Conservation (phyloP, 1,140 invertebrate genomes). For the Drosophila trapezifrons region DNA sequence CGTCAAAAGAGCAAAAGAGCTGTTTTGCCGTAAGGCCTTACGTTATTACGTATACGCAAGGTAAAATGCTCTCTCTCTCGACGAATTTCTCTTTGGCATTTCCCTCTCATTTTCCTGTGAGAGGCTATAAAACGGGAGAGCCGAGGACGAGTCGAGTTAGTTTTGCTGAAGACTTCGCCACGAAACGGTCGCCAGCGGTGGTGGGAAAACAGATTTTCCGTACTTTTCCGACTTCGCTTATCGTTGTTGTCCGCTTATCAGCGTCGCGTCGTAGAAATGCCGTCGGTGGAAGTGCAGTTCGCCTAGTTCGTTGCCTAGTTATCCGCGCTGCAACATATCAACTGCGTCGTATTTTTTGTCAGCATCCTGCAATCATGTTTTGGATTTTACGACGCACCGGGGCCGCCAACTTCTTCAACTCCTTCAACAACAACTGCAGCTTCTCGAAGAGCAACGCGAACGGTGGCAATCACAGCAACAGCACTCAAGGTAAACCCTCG, state of each 20-base stretch:
- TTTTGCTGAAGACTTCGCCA: constrained; percentile 59
- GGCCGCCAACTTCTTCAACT: constrained; percentile 83
- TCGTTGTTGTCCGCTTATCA: constrained; percentile 55
- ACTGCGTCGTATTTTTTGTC: constrained; percentile 10
- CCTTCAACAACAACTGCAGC: constrained; percentile 83
- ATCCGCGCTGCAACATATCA: constrained; percentile 60
- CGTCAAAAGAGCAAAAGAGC: constrained; percentile 41
- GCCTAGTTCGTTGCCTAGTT: constrained; percentile 52
- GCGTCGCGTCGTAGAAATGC: constrained; percentile 23
- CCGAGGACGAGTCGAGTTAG: constrained; percentile 41
- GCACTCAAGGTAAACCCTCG: constrained; percentile 65
- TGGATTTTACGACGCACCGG: constrained; percentile 83
- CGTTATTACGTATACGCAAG: constrained; percentile 34
- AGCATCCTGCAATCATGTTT: constrained; percentile 73
- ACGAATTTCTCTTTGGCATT: neutral
- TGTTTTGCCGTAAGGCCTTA: constrained; percentile 42
- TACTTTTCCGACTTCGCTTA: constrained; percentile 40
- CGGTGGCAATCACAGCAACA: constrained; percentile 66
- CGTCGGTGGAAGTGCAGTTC: constrained; percentile 61
- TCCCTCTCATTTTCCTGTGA: constrained; percentile 4
- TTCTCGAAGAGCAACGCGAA: constrained; percentile 67
- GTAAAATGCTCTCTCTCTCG: neutral
- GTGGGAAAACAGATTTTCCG: constrained; percentile 11
- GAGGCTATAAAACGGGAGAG: constrained; percentile 54
- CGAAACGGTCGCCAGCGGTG: constrained; percentile 47